Evolutionary conservation across 2,888 invertebrate genomes (phyloP), one percentile per base, ranked within the genome.

Genomic region (Zygaena filipendulae): DNA sequence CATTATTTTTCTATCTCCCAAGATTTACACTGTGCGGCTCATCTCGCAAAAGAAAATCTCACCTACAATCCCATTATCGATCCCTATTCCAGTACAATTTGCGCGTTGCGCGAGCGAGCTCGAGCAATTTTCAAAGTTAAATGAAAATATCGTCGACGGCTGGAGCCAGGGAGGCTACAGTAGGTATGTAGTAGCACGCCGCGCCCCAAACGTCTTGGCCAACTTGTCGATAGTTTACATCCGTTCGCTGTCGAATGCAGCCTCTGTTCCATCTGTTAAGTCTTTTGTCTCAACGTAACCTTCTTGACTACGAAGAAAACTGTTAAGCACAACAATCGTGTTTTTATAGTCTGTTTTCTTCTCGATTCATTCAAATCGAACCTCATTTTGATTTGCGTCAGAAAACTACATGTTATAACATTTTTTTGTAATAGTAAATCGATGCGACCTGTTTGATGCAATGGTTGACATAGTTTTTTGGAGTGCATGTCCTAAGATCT

Each of bases 61-160:
- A 68, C 71, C 71, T 71, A 60, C 64, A 69, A 74, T 72, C 58
- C 63, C 57, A 74, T 75, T 75, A 77, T 75, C 67, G 75, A 75
- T 72, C 71, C 70, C 67, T 64, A 67, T 72, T 68, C 46, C 64
- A 60, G 69, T 61, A 66, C 75, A 77, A 74, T 75, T 75, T 75
- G 70, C 64, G 60, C 67, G 58, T 43, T 58, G 61, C 59, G 63
- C 55, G 52, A 55, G 54, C 60, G 60, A 59, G 57, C 51, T 55
- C 56, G 47, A 60, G 59, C 74, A 74, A 74, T 75, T 72, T 74
- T 68, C 64, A 70, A 74, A 74, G 62, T 72, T 77, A 77, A 75
- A 77, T 77, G 72, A 75, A 74, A 77, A 77, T 74, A 72, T 68
- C 62, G 59, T 52, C 49, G 55, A 56, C 55, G 59, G 52, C 4